Base-by-base conservation (phyloP, 2,113 vertebrate genomes). In the Tauraco erythrolophus region DNA sequence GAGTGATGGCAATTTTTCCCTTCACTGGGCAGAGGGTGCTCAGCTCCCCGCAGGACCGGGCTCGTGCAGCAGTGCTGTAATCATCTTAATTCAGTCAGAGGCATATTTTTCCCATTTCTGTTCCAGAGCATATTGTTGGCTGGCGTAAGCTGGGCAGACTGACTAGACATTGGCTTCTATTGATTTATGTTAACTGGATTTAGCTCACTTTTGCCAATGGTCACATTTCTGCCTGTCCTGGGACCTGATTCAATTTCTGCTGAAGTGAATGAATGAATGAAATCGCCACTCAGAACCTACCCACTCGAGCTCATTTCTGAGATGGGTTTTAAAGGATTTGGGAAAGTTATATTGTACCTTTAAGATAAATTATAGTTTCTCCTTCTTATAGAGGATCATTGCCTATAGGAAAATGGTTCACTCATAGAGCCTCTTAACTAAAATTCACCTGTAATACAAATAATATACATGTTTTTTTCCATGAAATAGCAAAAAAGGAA, bases 191-290 rank as follows among this genome's bases (percentile, higher is more conserved):
- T 82, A 85, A 91, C 31, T n/a, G 25, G 86, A 95, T 94, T 90
- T 64, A 66, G 37, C 69, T 56, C 24, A 4, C 51, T 66, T 78
- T n/a, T 66, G 43, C 53, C 64, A 69, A 19, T 24, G 76, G 50
- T 69, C 57, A 43, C 2, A 5, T 76, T 89, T 84, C 94, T 92
- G 86, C 57, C 58, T 45, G 58, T 76, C 88, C 84, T 77, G 66
- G 75, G 94, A 89, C 84, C 62, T 53, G n/a, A 94, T 94, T 87
- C 50, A 65, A 77, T 92, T 89, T 71, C 70, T 83, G 45, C 37
- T 83, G 54, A 65, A 84, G 51, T 82, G 77, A 94, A 68, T 72
- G 88, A 87, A 72, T 71, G 89, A 93, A 89, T 82, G 57, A 80
- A 92, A 83, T 57, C 65, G 48, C 30, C 1, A 2, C 39, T 60